These are phyloP conservation scores for Sipunculus nudus DNA, from an alignment of 2,888 invertebrate genomes.

Conservation along the genomic window DNA sequence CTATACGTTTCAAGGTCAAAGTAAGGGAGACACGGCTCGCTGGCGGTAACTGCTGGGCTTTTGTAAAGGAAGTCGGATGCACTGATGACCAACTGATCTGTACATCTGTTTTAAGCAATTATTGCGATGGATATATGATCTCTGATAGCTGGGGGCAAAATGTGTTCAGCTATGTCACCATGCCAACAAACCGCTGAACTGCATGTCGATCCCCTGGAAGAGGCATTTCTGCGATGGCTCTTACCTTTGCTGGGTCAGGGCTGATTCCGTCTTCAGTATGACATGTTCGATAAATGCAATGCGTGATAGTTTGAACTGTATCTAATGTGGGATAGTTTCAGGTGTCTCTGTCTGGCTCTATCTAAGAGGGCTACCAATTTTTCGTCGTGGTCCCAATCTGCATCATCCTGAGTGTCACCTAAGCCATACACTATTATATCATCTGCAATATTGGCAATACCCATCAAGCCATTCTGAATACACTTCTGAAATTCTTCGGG, in stretches of 20 bases:
- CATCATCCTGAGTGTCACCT: constrained; percentile 13
- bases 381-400: constrained; percentile 10
- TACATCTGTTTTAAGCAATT: constrained; percentile 1
- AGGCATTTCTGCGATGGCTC: constrained; percentile 15
- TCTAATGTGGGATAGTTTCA: not conserved
- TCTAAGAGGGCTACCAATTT: constrained; percentile 12
- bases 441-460: constrained; percentile 11
- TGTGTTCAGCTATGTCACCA: constrained; percentile 13
- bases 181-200: constrained; percentile 18
- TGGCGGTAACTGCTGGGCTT: constrained; percentile 7
- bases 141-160: constrained; percentile 5
- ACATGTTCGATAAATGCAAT: constrained; percentile 1
- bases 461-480: constrained; percentile 1
- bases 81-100: constrained; percentile 10
- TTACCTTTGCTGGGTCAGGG: constrained; percentile 10
- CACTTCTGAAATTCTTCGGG: constrained; percentile 18
- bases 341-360: not conserved
- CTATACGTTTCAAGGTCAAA: constrained; percentile 2
- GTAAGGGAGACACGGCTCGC: constrained; percentile 10
- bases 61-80: constrained; percentile 4
- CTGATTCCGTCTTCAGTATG: constrained; percentile 6
- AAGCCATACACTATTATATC: constrained; percentile 11
- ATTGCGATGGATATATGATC: no score
- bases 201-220: constrained; percentile 1
- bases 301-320: constrained; percentile 4